phyloP scores from a whole-genome alignment of 1,140 invertebrate genomes.

The Phortica variegata region DNA sequence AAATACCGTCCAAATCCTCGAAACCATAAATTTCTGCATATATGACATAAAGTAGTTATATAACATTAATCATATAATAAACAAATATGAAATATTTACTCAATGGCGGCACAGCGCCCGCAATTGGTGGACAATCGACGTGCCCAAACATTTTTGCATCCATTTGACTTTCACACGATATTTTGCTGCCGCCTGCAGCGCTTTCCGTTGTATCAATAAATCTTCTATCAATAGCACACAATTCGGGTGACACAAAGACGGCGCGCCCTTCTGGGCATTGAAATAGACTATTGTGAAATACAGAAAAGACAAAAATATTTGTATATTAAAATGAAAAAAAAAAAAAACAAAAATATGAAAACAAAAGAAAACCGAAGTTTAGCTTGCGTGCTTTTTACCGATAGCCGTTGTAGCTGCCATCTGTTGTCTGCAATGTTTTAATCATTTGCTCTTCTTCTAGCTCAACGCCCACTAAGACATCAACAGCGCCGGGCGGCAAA shows the following conservation, averaged over 20 bases:
- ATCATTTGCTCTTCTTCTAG: constrained; percentile 73
- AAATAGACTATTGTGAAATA: constrained; percentile 27
- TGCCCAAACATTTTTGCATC: constrained; percentile 49
- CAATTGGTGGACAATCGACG: constrained; percentile 74
- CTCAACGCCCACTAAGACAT: constrained; percentile 62
- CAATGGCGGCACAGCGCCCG: constrained; percentile 77
- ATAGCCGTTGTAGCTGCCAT: constrained; percentile 73
- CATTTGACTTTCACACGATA: constrained; percentile 14
- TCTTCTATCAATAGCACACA: constrained; percentile 75
- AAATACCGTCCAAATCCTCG: constrained; percentile 67
- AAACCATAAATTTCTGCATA: constrained; percentile 48
- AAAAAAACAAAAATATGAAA: neutral
- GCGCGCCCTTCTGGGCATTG: constrained; percentile 60
- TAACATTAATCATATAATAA: neutral
- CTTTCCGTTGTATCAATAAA: constrained; percentile 65
- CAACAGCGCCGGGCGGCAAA: constrained; percentile 36
- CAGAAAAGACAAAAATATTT: neutral
- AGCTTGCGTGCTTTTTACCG: constrained; percentile 27
- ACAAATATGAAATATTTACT: constrained; percentile 54
- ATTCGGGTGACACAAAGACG: constrained; percentile 74
- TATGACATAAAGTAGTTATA: too few species aligned
- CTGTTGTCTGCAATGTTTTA: constrained; percentile 63
- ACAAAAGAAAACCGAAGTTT: too few species aligned
- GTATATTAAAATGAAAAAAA: too few species aligned
- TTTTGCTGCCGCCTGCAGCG: constrained; percentile 5